phyloP scores from a whole-genome alignment of 2,113 vertebrate species.

The Copsychus sechellarum region DNA sequence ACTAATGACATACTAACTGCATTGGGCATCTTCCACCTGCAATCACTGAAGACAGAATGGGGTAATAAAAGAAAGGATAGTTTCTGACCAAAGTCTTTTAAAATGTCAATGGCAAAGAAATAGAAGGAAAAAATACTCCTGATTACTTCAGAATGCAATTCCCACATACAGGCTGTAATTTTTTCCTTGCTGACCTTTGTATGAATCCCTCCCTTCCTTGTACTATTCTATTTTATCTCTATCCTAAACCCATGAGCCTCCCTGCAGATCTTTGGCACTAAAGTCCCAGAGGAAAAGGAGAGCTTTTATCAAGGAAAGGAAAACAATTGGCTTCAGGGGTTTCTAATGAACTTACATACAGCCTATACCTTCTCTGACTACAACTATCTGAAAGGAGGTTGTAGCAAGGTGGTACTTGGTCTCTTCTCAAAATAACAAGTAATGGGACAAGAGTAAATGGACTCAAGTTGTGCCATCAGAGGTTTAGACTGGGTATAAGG shows the following conservation, averaged over 20 bases:
- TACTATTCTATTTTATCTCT: neutral
- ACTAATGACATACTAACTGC: neutral
- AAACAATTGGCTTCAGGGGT: neutral
- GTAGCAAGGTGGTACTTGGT: neutral
- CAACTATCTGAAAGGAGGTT: neutral
- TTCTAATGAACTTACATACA: neutral
- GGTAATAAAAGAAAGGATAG: neutral
- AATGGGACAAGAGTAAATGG: neutral
- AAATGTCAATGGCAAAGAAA: neutral
- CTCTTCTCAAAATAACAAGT: neutral
- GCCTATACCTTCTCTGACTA: neutral
- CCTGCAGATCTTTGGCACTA: neutral
- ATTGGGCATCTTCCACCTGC: neutral
- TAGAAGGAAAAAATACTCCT: rapidly evolving
- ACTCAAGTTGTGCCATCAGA: neutral
- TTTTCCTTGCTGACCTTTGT: neutral
- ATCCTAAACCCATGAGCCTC: neutral
- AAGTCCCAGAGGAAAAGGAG: neutral
- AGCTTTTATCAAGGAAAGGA: neutral
- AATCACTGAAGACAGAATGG: neutral
- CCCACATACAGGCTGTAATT: neutral
- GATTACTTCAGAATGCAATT: neutral
- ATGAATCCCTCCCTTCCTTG: neutral
- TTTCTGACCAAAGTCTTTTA: neutral
- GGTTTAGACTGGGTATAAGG: neutral